Evolutionary conservation across 2,797 vertebrate species (phyloP), one percentile per base, ranked within the genome.

Genomic region (Allobates femoralis): DNA sequence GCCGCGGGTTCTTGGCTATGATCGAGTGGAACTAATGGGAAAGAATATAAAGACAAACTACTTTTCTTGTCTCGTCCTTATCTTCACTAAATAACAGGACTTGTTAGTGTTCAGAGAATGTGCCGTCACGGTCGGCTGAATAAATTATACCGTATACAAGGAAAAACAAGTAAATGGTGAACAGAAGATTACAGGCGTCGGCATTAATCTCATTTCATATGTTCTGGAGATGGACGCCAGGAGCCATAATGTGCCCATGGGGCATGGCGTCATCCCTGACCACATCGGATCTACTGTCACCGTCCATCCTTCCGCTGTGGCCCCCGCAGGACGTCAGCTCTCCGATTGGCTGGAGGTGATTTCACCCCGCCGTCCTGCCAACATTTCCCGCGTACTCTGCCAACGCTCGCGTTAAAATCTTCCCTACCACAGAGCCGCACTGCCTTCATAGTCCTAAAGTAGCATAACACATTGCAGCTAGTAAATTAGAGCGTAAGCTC

Each of bases 321-420:
- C 62, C 81, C 19, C 74, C 19, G 50, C 81, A 46, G 74, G 86
- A 79, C n/a, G 21, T 34, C 16, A 84, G 34, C 26, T 8, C 55
- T 79, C 19, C 74, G 81, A 87, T 87, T 87, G 86, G 86, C 75
- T 53, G 4, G 23, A 28, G 23, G 81, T 87, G 86, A 87, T 84
- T 55, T 84, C 86, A 87, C 37, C 6, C 34, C 23, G 21, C 2
- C 23, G 77, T 41, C 81, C 66, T 87, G 86, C 86, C 86, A 87
- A 79, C 53, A 53, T 26, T 73, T 62, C 26, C 37, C n/a, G 19
- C 26, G 19, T 32, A 62, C 18, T 15, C n/a, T 73, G 86, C 81
- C 86, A 83, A 82, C 50, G 6, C 56, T 64, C 30, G 46, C 18
- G 41, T 81, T 53, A 86, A 81, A 58, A 76, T 81, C 41, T 75